Conservation (phyloP, 2,113 vertebrate genomes). For the Chloropsis cyanopogon region DNA sequence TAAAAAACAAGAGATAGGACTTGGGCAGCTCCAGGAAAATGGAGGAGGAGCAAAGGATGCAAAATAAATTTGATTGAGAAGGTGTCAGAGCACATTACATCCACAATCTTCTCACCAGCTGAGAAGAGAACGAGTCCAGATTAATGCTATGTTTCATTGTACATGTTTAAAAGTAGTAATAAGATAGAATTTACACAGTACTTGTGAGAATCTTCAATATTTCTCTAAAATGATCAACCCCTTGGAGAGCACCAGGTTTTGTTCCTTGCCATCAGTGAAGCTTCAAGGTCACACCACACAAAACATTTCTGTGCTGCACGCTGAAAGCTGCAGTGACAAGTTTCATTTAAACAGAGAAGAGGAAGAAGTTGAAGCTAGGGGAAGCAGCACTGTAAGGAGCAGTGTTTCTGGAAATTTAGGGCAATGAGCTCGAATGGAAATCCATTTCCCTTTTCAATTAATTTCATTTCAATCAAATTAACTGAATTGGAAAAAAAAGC, state of each 20-base stretch:
- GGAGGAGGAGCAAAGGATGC: not conserved
- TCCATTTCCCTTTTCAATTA: not conserved
- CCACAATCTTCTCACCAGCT: not conserved
- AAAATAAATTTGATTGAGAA: not conserved
- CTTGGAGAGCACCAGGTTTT: not conserved
- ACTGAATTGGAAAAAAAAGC: not conserved
- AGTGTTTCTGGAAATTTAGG: not conserved
- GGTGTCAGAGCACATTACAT: not conserved
- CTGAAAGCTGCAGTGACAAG: not conserved
- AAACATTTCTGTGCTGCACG: not conserved
- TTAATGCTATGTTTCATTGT: rapidly evolving
- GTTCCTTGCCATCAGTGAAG: not conserved
- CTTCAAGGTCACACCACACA: not conserved
- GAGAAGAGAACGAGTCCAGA: not conserved
- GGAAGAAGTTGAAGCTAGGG: not conserved
- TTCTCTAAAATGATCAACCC: not conserved
- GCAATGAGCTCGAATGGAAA: not conserved
- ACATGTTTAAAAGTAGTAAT: not conserved
- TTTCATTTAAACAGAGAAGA: not conserved
- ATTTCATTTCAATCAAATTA: not conserved
- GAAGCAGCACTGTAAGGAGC: not conserved
- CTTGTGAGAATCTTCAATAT: rapidly evolving
- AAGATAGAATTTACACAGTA: not conserved
- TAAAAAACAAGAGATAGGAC: not conserved
- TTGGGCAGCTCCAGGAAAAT: not conserved